phyloP scores from a whole-genome alignment of 2,888 invertebrate genomes.

The Ochlodes sylvanus region DNA sequence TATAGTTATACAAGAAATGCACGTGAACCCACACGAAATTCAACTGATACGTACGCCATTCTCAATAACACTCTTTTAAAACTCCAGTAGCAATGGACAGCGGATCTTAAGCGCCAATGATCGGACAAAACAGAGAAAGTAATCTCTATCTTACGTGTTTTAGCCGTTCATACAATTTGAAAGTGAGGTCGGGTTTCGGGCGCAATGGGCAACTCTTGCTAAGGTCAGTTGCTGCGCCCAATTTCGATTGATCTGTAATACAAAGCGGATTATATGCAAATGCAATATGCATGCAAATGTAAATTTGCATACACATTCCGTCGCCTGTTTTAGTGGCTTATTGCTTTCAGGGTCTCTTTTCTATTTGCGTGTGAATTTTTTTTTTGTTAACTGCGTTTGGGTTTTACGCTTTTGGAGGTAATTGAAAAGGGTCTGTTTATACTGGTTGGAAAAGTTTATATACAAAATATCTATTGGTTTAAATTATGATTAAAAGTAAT shows the following conservation, averaged over 20 bases:
- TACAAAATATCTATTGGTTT: no score
- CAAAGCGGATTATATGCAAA: constrained; percentile 33
- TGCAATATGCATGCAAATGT: constrained; percentile 36
- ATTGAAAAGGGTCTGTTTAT: no score
- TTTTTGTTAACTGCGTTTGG: background rate
- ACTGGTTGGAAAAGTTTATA: no score
- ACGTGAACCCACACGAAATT: no score
- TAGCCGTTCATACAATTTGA: constrained; percentile 66
- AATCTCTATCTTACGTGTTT: constrained; percentile 45
- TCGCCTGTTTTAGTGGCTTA: constrained; percentile 20
- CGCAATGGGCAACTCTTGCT: constrained; percentile 1
- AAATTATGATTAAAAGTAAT: no score
- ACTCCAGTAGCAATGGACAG: constrained; percentile 48
- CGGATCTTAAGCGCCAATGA: constrained; percentile 59
- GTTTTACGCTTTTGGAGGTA: background rate
- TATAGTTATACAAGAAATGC: no score
- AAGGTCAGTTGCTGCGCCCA: constrained; percentile 27
- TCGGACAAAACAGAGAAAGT: constrained; percentile 63
- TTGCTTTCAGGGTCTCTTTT: constrained; percentile 23
- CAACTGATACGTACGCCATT: background rate
- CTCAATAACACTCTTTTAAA: background rate
- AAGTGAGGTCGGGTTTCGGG: constrained; percentile 65
- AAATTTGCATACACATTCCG: constrained; percentile 28
- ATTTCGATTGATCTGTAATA: constrained; percentile 20
- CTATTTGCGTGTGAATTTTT: background rate